Percentiles rank a stretch among this genome's conserved stretches.
Conservation (phyloP, 2,888 invertebrate genomes). For the Lasius platythorax region DNA sequence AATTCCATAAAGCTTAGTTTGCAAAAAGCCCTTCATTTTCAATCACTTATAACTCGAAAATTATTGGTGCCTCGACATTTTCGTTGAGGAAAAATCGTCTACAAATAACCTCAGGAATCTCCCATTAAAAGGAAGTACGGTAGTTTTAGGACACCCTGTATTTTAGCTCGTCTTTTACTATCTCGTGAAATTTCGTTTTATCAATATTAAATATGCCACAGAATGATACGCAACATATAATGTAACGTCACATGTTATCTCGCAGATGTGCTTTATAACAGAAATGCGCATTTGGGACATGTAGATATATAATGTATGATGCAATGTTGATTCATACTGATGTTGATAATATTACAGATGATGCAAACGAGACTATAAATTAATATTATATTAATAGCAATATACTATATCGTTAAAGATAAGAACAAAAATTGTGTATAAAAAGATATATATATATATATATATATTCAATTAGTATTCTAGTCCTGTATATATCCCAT, state of each 20-base stretch:
- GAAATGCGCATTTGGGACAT: background rate
- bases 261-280: background rate
- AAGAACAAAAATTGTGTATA: background rate
- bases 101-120: too few relatives aligned
- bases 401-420: background rate
- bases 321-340: background rate
- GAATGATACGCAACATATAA: background rate
- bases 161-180: background rate
- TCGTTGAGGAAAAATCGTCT: too few relatives aligned
- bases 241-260: background rate
- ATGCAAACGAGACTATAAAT: background rate
- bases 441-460: background rate
- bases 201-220: slow-evolving; percentile 1
- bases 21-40: too few relatives aligned
- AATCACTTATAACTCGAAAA: too few relatives aligned
- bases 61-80: too few relatives aligned
- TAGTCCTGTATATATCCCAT: background rate
- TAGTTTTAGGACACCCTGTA: too few relatives aligned
- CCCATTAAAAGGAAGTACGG: too few relatives aligned
- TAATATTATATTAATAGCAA: background rate
- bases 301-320: background rate
- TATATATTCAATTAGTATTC: background rate
- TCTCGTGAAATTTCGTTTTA: background rate
- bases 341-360: background rate
- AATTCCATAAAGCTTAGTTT: too few relatives aligned